Evolutionary conservation across 2,797 vertebrate genomes (phyloP).

Genomic region (Dipus sagitta): DNA sequence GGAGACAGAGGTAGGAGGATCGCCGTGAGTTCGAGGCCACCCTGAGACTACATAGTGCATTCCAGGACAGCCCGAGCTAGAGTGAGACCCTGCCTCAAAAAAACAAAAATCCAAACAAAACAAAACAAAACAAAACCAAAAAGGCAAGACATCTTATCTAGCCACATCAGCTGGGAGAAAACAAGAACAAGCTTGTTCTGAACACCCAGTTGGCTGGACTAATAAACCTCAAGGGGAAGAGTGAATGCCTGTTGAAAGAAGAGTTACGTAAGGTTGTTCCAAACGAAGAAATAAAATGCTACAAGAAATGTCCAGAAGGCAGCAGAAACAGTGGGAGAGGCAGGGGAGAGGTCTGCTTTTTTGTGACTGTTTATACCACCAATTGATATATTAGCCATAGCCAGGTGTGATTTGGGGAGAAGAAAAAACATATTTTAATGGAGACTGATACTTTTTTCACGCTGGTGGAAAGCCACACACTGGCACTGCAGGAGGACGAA

Average conservation of each 20-base stretch:
- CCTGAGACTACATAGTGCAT: too few relatives aligned
- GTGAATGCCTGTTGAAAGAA: neutral
- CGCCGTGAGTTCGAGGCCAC: too few relatives aligned
- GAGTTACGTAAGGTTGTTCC: neutral
- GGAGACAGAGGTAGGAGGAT: too few relatives aligned
- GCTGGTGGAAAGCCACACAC: neutral
- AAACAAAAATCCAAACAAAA: too few relatives aligned
- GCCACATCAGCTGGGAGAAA: too few relatives aligned
- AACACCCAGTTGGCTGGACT: too few relatives aligned
- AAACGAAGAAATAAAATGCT: conserved; percentile 12
- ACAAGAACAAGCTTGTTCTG: too few relatives aligned
- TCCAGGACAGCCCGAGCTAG: too few relatives aligned
- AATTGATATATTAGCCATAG: neutral
- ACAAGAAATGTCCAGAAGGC: neutral
- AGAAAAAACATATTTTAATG: neutral
- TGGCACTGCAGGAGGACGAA: neutral
- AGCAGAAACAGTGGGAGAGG: neutral
- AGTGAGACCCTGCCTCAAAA: too few relatives aligned
- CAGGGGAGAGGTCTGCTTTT: neutral
- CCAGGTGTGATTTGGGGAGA: neutral
- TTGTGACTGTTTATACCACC: neutral
- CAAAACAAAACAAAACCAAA: too few relatives aligned
- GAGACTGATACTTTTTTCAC: conserved; percentile 15
- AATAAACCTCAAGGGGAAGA: neutral
- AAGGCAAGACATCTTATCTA: too few relatives aligned